Evolutionary conservation across 2,113 vertebrate species (phyloP).

Genomic region (Pelecanoides urinatrix): DNA sequence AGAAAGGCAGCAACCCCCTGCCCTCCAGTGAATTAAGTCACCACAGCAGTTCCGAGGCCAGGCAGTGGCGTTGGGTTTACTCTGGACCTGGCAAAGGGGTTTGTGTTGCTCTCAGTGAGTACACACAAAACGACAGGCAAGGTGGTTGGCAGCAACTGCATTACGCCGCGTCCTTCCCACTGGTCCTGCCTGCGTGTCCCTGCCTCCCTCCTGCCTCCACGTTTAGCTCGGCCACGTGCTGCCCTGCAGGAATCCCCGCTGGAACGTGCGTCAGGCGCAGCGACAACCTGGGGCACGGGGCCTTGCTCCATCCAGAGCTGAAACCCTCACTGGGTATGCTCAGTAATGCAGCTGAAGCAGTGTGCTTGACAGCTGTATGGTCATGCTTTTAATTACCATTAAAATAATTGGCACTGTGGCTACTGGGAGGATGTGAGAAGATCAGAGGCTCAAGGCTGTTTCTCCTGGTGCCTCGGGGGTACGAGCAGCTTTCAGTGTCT

Average conservation of each 20-base stretch:
- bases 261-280: rapidly evolving
- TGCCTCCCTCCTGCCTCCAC: not conserved
- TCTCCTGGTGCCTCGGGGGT: slow-evolving; percentile 61
- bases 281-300: rapidly evolving
- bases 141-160: rapidly evolving
- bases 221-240: rapidly evolving
- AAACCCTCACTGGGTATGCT: not conserved
- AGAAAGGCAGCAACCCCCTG: not conserved
- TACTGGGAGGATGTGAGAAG: slow-evolving; percentile 64
- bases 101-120: rapidly evolving
- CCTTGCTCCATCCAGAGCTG: not conserved
- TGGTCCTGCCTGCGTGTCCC: not conserved
- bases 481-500: slow-evolving; percentile 68
- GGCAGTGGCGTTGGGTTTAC: rapidly evolving
- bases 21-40: not conserved
- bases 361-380: slow-evolving; percentile 33
- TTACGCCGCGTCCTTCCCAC: rapidly evolving
- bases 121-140: rapidly evolving
- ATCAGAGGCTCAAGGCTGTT: slow-evolving; percentile 72
- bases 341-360: not conserved
- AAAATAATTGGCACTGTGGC: slow-evolving; percentile 78
- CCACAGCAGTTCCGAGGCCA: rapidly evolving
- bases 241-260: not conserved
- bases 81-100: rapidly evolving
- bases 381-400: slow-evolving; percentile 78